Base-by-base conservation (phyloP, 2,113 vertebrate species). In the Fulmarus glacialis region DNA sequence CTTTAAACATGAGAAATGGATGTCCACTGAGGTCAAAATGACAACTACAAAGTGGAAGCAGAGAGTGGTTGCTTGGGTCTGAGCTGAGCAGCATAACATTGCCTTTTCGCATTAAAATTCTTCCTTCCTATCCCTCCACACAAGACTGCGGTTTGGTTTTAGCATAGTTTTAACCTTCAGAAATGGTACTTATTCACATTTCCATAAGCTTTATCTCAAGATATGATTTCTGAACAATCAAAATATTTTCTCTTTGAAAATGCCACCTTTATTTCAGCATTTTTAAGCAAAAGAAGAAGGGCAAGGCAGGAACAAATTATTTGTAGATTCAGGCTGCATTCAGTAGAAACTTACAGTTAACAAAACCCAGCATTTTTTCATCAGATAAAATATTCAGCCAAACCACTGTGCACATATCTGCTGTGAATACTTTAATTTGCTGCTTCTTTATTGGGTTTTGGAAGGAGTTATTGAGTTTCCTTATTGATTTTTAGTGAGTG, bases 401-500 rank as follows among this genome's bases (percentile, higher is more conserved):
- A 93, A 85, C 30, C 26, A 38, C 62, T 50, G 26, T 48, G 32
- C 82, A 77, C 74, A 14, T 66, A 86, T 90, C 70, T 89, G 78
- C n/a, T 86, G 59, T 11, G 29, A 94, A 63, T 38, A 43, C 34
- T 97, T 97, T 87, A 91, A 92, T 96, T 97, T 93, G 7, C 45
- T 93, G 68, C 42, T 96, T 96, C 91, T 92, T 87, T 93, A 91
- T 90, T 94, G 68, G 34, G 66, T 66, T 90, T 91, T 52, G 36
- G 73, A 72, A 90, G 72, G 74, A 94, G 34, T 94, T 97, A 94
- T 62, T 93, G 85, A 97, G 53, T 95, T 96, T 52, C 3, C 30
- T 71, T 47, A 97, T 94, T 75, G 78, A 93, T 94, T 96, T 96
- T 95, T 67, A 87, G 64, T 67, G 78, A 93, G 91, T 42, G 62